Evolutionary conservation across 1,140 invertebrate species (phyloP).

Genomic region (Heliconius congener): DNA sequence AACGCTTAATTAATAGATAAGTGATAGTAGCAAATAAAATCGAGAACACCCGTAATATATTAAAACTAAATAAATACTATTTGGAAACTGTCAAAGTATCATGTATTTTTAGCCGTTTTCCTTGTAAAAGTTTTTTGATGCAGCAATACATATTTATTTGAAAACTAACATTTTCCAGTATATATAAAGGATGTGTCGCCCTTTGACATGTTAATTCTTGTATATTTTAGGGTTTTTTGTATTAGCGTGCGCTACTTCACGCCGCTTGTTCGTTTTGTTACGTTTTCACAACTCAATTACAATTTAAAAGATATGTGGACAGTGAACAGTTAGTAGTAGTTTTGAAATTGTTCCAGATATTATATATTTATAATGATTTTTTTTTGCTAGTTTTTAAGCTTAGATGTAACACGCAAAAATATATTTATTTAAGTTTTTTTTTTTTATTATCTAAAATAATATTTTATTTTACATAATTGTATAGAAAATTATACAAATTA

Average conservation of each 20-base stretch:
- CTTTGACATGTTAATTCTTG: conserved; percentile 22
- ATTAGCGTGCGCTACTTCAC: conserved; percentile 11
- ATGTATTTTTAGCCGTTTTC: neutral
- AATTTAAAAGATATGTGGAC: neutral
- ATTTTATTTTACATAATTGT: no score
- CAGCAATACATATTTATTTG: conserved; percentile 12
- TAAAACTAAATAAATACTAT: neutral
- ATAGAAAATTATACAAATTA: no score
- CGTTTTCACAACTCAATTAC: conserved; percentile 6
- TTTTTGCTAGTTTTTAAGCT: neutral
- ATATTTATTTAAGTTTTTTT: no score
- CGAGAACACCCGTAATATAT: neutral
- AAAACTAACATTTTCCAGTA: conserved; percentile 5
- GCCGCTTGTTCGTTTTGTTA: conserved; percentile 6
- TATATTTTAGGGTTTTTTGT: conserved; percentile 25
- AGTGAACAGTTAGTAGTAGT: neutral
- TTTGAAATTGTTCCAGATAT: neutral
- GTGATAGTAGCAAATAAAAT: neutral
- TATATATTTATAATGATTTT: neutral
- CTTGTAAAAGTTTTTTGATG: conserved; percentile 2
- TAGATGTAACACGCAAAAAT: no score
- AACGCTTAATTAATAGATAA: no score
- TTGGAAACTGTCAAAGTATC: neutral
- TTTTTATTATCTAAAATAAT: no score
- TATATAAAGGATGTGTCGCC: conserved; percentile 18